A percentile compares a stretch with the other conserved stretches of the same genome.
Conservation (phyloP, 1,140 invertebrate species). For the Zophobas morio region DNA sequence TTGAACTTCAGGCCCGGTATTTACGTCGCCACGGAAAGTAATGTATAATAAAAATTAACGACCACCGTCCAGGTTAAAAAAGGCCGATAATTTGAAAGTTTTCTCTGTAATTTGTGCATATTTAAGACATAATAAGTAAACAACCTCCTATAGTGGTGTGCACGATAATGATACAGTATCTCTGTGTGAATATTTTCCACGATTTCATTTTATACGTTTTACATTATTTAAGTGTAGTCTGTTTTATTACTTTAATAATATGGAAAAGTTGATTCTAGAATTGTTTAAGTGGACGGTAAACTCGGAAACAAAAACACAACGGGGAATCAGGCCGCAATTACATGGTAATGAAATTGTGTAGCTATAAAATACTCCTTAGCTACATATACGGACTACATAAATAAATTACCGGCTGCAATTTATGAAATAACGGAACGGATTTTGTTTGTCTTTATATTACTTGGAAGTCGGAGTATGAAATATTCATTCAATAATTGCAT, state of each 20-base stretch:
- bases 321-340: slow-evolving; percentile 47
- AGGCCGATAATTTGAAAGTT: slow-evolving; percentile 42
- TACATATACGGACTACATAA: slow-evolving; percentile 44
- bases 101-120: slow-evolving; percentile 53
- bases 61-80: slow-evolving; percentile 17
- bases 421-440: slow-evolving; percentile 48
- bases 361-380: slow-evolving; percentile 47
- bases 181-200: slow-evolving; percentile 54
- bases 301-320: slow-evolving; percentile 43
- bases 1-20: too few species aligned
- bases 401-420: slow-evolving; percentile 47
- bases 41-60: slow-evolving; percentile 8
- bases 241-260: slow-evolving; percentile 55
- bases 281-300: slow-evolving; percentile 49
- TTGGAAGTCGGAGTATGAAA: slow-evolving; percentile 47
- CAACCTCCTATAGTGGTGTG: slow-evolving; percentile 44
- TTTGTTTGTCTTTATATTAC: slow-evolving; percentile 47
- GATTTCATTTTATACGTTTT: slow-evolving; percentile 55
- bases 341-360: slow-evolving; percentile 44
- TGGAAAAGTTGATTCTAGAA: slow-evolving; percentile 50
- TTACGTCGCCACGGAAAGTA: neutral
- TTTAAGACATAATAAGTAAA: slow-evolving; percentile 49
- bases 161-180: slow-evolving; percentile 49
- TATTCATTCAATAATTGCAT: slow-evolving; percentile 47
- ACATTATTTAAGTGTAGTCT: slow-evolving; percentile 51